These are phyloP conservation scores for Paramisgurnus dabryanus DNA, from an alignment of 2,113 vertebrate species.

Conservation along the genomic window DNA sequence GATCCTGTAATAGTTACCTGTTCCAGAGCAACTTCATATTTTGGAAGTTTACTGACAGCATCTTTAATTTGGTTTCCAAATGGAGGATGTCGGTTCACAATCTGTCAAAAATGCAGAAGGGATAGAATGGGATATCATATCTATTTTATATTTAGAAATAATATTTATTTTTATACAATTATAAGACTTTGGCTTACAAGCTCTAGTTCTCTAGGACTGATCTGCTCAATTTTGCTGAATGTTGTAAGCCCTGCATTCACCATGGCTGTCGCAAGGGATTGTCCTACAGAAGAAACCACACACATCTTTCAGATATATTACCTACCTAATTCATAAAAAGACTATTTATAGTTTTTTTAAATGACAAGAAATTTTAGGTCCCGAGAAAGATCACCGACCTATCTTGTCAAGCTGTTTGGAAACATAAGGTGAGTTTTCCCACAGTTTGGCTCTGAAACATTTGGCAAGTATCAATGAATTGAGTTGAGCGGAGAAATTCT, in stretches of 20 bases:
- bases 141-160: neutral
- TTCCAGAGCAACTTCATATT: conserved; percentile 85
- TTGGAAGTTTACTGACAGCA: conserved; percentile 85
- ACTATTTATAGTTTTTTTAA: no score
- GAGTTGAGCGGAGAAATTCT: conserved; percentile 79
- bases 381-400: conserved; percentile 70
- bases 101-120: conserved; percentile 72
- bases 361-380: neutral
- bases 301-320: neutral
- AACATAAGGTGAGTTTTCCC: conserved; percentile 91
- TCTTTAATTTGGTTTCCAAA: conserved; percentile 98
- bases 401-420: conserved; percentile 97
- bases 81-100: conserved; percentile 94
- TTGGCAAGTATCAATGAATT: conserved; percentile 90
- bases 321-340: no score
- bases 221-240: conserved; percentile 93
- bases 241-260: conserved; percentile 92
- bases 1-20: conserved; percentile 71
- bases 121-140: no score
- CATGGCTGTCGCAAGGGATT: conserved; percentile 89
- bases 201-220: conserved; percentile 89
- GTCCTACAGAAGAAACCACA: conserved; percentile 72
- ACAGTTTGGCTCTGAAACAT: conserved; percentile 92
- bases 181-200: conserved; percentile 73
- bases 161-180: neutral